phyloP scores from a whole-genome alignment of 2,888 invertebrate genomes.

The Athalia cordata region DNA sequence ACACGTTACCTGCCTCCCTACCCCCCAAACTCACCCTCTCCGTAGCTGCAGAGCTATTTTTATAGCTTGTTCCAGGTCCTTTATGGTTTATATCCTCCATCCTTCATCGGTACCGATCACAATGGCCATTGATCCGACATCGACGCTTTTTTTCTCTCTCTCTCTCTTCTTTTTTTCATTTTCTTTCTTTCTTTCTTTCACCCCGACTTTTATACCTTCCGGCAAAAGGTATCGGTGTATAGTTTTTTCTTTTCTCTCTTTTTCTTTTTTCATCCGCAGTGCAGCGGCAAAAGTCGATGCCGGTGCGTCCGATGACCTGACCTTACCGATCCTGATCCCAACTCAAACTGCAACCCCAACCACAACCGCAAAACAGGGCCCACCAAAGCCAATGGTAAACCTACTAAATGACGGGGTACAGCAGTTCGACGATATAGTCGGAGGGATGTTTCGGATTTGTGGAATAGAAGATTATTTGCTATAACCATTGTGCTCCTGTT shows the following conservation, averaged over 20 bases:
- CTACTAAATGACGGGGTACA: constrained; percentile 37
- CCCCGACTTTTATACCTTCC: constrained; percentile 47
- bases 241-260: no score
- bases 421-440: background rate
- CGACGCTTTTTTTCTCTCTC: constrained; percentile 53
- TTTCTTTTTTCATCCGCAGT: no score
- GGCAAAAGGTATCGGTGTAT: no score
- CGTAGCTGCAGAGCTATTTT: background rate
- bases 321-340: background rate
- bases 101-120: constrained; percentile 51
- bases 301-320: background rate
- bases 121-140: constrained; percentile 57
- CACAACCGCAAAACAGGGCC: constrained; percentile 33
- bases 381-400: constrained; percentile 40
- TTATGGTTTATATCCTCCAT: constrained; percentile 37
- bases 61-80: constrained; percentile 40
- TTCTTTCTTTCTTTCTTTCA: constrained; percentile 50
- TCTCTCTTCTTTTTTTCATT: constrained; percentile 46
- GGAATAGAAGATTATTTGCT: constrained; percentile 44
- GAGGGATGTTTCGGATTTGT: constrained; percentile 45
- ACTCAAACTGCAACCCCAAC: background rate
- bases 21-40: background rate
- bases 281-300: no score
- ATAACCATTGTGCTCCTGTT: constrained; percentile 8
- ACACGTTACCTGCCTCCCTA: constrained; percentile 61